A percentile compares a stretch with the other conserved stretches of the same genome.
These are phyloP conservation scores for Drosophila vallismaia DNA, from an alignment of 2,888 invertebrate genomes.

Conservation along the genomic window DNA sequence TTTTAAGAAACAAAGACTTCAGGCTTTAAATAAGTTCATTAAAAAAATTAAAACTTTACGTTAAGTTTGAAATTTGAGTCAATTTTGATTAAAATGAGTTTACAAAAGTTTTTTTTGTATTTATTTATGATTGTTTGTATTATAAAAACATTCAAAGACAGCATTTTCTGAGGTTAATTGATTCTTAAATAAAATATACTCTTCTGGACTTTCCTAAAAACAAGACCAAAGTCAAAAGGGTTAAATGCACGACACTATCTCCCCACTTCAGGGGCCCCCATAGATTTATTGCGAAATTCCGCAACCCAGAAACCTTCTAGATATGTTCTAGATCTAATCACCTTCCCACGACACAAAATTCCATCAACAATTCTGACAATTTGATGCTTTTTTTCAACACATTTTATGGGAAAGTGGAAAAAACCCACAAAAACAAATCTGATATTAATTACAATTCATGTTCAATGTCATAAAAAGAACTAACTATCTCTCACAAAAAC, in stretches of 20 bases:
- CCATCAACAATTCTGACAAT: conserved; percentile 16
- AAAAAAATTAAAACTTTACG: no score
- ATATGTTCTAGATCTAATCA: conserved; percentile 31
- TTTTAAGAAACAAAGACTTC: not conserved
- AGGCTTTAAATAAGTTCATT: not conserved
- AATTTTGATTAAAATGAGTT: no score
- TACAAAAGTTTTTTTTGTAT: no score
- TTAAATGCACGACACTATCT: conserved; percentile 23
- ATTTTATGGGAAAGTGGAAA: conserved; percentile 27
- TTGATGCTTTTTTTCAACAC: conserved; percentile 20
- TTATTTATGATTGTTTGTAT: not conserved
- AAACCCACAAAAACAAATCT: not conserved
- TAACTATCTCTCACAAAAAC: conserved; percentile 13
- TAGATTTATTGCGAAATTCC: conserved; percentile 34
- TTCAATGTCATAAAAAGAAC: conserved; percentile 25
- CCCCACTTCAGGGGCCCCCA: conserved; percentile 10
- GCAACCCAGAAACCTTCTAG: conserved; percentile 2
- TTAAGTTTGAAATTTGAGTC: no score
- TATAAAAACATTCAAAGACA: not conserved
- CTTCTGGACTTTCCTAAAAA: not conserved
- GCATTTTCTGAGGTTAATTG: not conserved
- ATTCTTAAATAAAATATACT: not conserved
- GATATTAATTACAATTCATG: conserved; percentile 24
- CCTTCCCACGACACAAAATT: conserved; percentile 23
- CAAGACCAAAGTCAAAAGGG: conserved; percentile 26